Conservation (phyloP, 2,113 vertebrate genomes). For the Gasterosteus nipponicus region DNA sequence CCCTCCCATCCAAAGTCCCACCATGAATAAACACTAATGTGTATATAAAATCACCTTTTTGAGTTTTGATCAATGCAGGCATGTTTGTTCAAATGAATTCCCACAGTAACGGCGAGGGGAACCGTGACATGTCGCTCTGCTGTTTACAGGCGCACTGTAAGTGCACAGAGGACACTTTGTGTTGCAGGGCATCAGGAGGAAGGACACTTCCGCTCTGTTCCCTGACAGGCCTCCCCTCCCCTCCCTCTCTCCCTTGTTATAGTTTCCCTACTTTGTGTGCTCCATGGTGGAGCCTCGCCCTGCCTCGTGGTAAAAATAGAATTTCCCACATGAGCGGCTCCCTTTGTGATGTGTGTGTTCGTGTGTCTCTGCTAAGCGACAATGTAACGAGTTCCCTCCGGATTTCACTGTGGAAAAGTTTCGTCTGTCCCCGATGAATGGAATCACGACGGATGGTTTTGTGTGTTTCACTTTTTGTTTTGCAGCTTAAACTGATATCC, state of each 20-base stretch:
- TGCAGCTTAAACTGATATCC: neutral
- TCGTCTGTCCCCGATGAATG: neutral
- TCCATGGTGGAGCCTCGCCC: conserved; percentile 75
- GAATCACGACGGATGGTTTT: neutral
- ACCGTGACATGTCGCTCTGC: neutral
- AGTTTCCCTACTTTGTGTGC: conserved; percentile 75
- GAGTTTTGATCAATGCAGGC: neutral
- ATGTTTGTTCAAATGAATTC: neutral
- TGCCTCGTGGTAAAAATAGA: conserved; percentile 75
- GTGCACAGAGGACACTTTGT: conserved; percentile 48
- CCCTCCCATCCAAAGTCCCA: neutral
- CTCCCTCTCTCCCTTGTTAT: conserved; percentile 57
- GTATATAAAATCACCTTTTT: neutral
- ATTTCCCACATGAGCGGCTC: conserved; percentile 67
- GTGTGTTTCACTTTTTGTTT: neutral
- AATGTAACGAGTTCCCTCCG: conserved; percentile 1
- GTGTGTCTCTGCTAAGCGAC: conserved; percentile 44
- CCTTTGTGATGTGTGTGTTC: conserved; percentile 61
- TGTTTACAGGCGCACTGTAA: conserved; percentile 16
- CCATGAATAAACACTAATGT: neutral
- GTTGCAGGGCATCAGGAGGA: conserved; percentile 70
- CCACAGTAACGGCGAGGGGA: neutral
- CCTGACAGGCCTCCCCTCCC: conserved; percentile 43
- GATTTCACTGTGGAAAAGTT: conserved; percentile 1
- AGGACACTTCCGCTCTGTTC: conserved; percentile 76